Percentiles rank a stretch among this genome's conserved stretches.
phyloP scores from a whole-genome alignment of 2,797 vertebrate species.

The Rhinogobio ventralis region DNA sequence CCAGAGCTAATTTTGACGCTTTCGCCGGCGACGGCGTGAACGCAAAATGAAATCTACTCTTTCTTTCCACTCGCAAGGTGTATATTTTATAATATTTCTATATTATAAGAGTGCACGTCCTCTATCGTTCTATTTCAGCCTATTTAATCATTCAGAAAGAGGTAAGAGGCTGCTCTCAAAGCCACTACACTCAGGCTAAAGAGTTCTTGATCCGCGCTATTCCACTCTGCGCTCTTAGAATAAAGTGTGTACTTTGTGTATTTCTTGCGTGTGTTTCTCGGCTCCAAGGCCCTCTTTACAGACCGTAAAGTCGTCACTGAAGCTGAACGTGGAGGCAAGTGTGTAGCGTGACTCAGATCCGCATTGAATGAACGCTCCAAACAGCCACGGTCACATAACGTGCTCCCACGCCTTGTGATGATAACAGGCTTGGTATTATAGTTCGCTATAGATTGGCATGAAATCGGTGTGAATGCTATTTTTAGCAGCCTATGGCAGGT shows the following conservation, averaged over 20 bases:
- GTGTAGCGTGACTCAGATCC: slow-evolving; percentile 60
- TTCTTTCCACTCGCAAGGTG: not conserved
- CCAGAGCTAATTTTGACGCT: too few relatives aligned
- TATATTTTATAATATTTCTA: not conserved
- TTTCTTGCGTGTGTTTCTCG: slow-evolving; percentile 43
- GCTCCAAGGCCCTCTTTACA: slow-evolving; percentile 57
- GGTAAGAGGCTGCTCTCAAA: slow-evolving; percentile 39
- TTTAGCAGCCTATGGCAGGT: not conserved
- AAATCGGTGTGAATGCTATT: too few relatives aligned
- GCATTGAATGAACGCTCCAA: slow-evolving; percentile 64
- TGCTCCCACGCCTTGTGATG: slow-evolving; percentile 41
- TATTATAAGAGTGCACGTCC: not conserved
- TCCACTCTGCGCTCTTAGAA: slow-evolving; percentile 13
- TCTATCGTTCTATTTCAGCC: slow-evolving; percentile 4
- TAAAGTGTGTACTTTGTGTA: slow-evolving; percentile 39
- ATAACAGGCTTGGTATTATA: slow-evolving; percentile 52
- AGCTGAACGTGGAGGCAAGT: slow-evolving; percentile 61
- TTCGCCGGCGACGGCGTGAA: too few relatives aligned
- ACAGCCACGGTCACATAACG: slow-evolving; percentile 55
- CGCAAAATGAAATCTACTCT: too few relatives aligned
- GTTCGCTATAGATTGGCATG: not conserved
- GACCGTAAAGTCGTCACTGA: slow-evolving; percentile 46
- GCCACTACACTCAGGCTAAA: slow-evolving; percentile 7
- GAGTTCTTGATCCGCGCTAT: slow-evolving; percentile 31
- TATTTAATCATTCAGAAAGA: slow-evolving; percentile 33